phyloP scores from a whole-genome alignment of 1,140 invertebrate species.

The Aethina tumida region DNA sequence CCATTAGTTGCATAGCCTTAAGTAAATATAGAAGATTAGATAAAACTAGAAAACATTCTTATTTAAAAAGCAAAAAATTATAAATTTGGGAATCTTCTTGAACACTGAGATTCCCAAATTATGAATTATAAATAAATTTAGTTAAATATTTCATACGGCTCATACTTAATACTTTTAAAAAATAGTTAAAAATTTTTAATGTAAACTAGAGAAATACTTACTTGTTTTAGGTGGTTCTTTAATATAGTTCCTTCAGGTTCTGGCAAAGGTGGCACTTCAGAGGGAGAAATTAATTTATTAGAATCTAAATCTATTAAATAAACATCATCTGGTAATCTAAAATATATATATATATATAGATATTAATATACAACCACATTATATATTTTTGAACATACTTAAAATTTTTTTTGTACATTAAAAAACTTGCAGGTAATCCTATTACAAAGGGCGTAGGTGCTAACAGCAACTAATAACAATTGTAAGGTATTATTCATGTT shows the following conservation, averaged over 20 bases:
- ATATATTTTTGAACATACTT: constrained; percentile 47
- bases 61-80: too few species aligned
- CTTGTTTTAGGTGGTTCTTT: constrained; percentile 93
- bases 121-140: background rate
- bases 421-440: constrained; percentile 93
- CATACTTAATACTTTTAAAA: constrained; percentile 2
- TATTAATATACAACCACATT: constrained; percentile 3
- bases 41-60: too few species aligned
- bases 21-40: constrained; percentile 13
- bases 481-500: too few species aligned
- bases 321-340: constrained; percentile 89
- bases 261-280: constrained; percentile 73
- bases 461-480: constrained; percentile 66
- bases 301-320: constrained; percentile 97
- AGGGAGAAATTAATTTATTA: constrained; percentile 71
- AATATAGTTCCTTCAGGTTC: constrained; percentile 91
- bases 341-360: constrained; percentile 8
- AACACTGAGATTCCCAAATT: background rate
- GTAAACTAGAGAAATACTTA: constrained; percentile 35
- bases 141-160: background rate
- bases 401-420: constrained; percentile 92
- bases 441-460: constrained; percentile 99
- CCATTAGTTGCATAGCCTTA: constrained; percentile 83
- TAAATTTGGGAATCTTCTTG: background rate
- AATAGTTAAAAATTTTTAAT: background rate